Base-by-base conservation (phyloP, 2,797 vertebrate species). In the Selene dorsalis region DNA sequence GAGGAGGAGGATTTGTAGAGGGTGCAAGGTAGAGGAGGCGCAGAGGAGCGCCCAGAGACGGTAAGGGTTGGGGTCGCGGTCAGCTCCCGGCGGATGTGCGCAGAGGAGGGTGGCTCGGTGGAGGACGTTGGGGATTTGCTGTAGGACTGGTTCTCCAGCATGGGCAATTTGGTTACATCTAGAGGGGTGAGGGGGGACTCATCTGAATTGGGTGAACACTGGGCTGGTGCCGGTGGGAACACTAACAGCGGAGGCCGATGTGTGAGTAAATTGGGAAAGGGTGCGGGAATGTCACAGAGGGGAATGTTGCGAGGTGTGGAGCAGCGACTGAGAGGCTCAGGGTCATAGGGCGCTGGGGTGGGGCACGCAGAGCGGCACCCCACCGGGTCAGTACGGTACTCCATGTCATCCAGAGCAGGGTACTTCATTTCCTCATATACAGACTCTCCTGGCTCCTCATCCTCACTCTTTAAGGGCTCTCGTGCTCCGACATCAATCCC, bases 391-490 rank as follows among this genome's bases (percentile, higher is more conserved):
- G 92, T 94, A 59, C 96, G 92, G 43, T 97, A 97, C 86, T 96
- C 96, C 87, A 96, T 93, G 60, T 99, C 98, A 58, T 99, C 98
- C 80, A 98, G 95, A 62, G 94, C 94, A 14, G 98, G 97, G 85
- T 98, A 99, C 83, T 99, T 99, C 98, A 99, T 99, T 89, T 99
- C 98, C 90, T 99, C 98, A 0, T 99, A 99, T 79, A 99, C 98
- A 0, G 97, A 96, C 93, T 99, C 98, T 0, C 96, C 96, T 59
- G 96, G 97, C 91, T 99, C 98, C 88, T 99, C 97, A 7, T 98
- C 97, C 83, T 95, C 93, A 0, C 96, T 95, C 75, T 91, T 96
- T 87, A 94, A 88, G 30, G 95, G 94, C 87, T 99, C 97, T 81
- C 96, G 91, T 45, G 94, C 90, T 59, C 95, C 94, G 9, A 96